Conservation (phyloP, 1,140 invertebrate genomes). For the Bombus difficillimus region DNA sequence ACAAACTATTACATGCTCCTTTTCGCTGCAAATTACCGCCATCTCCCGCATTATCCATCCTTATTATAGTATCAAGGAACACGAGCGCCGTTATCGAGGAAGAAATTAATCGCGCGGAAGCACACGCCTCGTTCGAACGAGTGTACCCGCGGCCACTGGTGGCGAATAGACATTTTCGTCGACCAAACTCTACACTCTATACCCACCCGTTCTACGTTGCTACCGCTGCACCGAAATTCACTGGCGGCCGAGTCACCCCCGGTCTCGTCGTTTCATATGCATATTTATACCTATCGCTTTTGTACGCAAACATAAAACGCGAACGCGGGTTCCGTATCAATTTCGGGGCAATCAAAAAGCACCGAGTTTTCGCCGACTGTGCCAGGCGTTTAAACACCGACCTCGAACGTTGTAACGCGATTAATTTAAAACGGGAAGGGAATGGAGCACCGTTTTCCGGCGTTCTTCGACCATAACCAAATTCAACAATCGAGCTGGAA, state of each 20-base stretch:
- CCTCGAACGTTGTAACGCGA: slow-evolving; percentile 25
- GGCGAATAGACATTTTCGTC: slow-evolving; percentile 1
- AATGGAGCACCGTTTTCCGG: slow-evolving; percentile 44
- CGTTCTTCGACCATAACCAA: slow-evolving; percentile 38
- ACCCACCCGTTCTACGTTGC: neutral
- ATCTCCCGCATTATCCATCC: slow-evolving; percentile 23
- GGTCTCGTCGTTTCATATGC: neutral
- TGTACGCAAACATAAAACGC: neutral
- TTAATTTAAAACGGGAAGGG: slow-evolving; percentile 38
- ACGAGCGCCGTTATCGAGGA: slow-evolving; percentile 54
- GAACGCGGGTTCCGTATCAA: neutral
- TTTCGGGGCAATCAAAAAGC: slow-evolving; percentile 15
- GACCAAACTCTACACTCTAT: neutral
- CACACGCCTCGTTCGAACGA: slow-evolving; percentile 34
- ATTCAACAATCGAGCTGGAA: slow-evolving; percentile 35
- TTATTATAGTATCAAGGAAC: slow-evolving; percentile 38
- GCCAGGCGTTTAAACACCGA: neutral
- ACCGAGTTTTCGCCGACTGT: slow-evolving; percentile 7
- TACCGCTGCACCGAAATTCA: neutral
- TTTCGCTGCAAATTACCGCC: slow-evolving; percentile 61
- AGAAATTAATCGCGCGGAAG: slow-evolving; percentile 62
- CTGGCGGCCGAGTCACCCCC: too few species aligned
- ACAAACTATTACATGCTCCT: slow-evolving; percentile 63
- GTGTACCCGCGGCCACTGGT: neutral
- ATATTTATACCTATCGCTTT: slow-evolving; percentile 18